phyloP scores from a whole-genome alignment of 2,113 vertebrate species.

The Todiramphus saurophagus region DNA sequence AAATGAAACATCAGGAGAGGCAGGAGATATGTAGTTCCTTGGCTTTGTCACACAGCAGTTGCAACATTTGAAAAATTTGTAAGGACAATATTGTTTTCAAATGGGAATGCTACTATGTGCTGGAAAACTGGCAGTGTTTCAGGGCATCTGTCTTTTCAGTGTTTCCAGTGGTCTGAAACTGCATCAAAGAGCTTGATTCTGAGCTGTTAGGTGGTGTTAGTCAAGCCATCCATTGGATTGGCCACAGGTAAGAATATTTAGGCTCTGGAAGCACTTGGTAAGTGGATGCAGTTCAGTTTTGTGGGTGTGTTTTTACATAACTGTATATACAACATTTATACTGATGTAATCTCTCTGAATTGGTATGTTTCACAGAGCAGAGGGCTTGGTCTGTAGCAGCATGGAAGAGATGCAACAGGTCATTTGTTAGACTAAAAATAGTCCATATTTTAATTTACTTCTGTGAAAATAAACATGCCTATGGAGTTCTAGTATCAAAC shows the following conservation, averaged over 20 bases:
- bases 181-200: not conserved
- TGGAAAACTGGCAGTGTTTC: not conserved
- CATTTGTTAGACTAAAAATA: not conserved
- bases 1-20: not conserved
- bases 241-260: not conserved
- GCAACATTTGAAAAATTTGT: not conserved
- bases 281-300: not conserved
- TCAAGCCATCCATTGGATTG: fast-evolving
- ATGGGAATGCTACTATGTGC: not conserved
- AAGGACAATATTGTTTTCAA: not conserved
- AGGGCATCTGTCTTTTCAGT: not conserved
- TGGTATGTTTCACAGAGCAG: not conserved
- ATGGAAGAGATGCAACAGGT: not conserved
- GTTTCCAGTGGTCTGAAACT: not conserved
- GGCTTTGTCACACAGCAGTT: not conserved
- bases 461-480: not conserved
- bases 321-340: not conserved
- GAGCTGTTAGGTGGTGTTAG: not conserved
- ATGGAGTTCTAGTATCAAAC: not conserved
- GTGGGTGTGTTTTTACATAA: not conserved
- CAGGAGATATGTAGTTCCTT: not conserved
- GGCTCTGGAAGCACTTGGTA: not conserved
- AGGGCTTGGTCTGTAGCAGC: not conserved
- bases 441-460: not conserved
- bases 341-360: not conserved